Evolutionary conservation across 1,140 invertebrate genomes (phyloP), one percentile per base, ranked within the genome.

Genomic region (Tetramorium simillimum): DNA sequence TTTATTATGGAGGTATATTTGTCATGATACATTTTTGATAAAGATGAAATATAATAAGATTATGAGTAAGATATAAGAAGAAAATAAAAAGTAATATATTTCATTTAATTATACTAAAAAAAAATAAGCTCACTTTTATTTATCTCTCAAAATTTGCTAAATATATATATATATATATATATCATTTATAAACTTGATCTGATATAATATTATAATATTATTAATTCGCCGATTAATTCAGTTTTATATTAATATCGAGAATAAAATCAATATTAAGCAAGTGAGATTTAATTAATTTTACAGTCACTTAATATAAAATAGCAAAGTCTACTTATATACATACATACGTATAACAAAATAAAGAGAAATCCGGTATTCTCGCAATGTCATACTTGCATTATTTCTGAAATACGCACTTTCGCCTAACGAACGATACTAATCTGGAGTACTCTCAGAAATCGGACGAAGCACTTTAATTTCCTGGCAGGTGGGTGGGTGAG

Each of bases 391-490:
- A 72, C 62, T 60, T 16, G 37, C 62, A 46, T 53, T 49, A 70
- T 58, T 40, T n/a, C 3, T 40, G 43, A 65, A 73, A 87, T 33
- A 63, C 67, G 49, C 80, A 58, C 40, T 82, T 73, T 82, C 53
- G 18, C 51, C 51, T 72, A 65, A 84, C 37, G 78, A 56, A 53
- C 60, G 49, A 73, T 82, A 46, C 69, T 56, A 75, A 84, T 46
- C 53, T 21, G 37, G 14, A 82, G 51, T 58, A 40, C 37, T 84
- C 69, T 60, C 69, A 60, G 69, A 75, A 73, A 73, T 73, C 80
- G 69, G 53, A 73, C 69, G 69, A 72, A 49, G 80, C 80, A 84
- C 80, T 84, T 84, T 84, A 84, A 84, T 84, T 84, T 84, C 40
- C 80, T 73, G 40, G 69, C 43, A 84, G 80, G 80, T 84, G n/a